Percentiles rank a stretch among this genome's conserved stretches.
These are phyloP conservation scores for Phrynosoma blainvillii DNA, from an alignment of 2,113 vertebrate species.

Conservation along the genomic window DNA sequence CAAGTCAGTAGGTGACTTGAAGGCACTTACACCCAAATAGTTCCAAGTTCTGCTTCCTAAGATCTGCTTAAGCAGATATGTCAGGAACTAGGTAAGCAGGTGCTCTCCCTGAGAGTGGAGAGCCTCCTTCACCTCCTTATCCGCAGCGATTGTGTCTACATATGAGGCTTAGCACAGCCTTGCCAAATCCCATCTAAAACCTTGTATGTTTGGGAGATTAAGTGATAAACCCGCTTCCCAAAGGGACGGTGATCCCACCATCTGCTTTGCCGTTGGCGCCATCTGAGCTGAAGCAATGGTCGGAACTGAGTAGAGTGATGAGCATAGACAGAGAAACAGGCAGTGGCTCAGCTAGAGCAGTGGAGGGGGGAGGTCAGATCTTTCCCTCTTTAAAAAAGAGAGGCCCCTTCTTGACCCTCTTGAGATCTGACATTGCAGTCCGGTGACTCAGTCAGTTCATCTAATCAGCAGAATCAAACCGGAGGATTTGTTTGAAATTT, in stretches of 20 bases:
- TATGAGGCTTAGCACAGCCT: constrained; percentile 41
- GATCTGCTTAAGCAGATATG: no score
- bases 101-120: neutral
- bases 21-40: neutral
- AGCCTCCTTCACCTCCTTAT: neutral
- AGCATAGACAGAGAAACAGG: neutral
- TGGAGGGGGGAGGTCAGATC: no score
- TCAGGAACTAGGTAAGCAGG: no score
- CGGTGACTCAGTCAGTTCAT: neutral
- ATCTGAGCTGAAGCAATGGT: rapidly evolving
- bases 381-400: no score
- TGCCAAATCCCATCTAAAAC: constrained; percentile 66
- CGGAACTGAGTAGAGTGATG: neutral
- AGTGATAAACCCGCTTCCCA: constrained; percentile 55
- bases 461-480: neutral
- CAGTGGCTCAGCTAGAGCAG: neutral
- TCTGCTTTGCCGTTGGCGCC: neutral
- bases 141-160: neutral
- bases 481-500: neutral
- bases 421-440: neutral
- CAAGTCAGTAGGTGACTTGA: neutral
- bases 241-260: constrained; percentile 45
- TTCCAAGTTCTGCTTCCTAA: no score
- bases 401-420: neutral
- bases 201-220: constrained; percentile 51